A percentile compares a stretch with the other conserved stretches of the same genome.
These are phyloP conservation scores for Parauchenoglanis punctatus DNA, from an alignment of 2,797 vertebrate species.

Conservation along the genomic window DNA sequence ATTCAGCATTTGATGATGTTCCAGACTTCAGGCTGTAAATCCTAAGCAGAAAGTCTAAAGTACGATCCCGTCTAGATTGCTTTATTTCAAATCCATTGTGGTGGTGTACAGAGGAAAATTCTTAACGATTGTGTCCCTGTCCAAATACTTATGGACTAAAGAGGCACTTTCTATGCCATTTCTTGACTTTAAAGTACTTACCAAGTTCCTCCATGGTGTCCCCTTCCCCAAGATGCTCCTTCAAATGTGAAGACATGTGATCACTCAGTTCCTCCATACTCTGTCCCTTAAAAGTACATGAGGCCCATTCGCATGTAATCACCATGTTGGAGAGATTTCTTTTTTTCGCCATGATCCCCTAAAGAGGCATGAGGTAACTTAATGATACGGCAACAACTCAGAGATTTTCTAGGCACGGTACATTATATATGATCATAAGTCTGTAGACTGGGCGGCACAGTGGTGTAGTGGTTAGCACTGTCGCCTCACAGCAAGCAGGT, in stretches of 20 bases:
- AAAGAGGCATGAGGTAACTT: neutral
- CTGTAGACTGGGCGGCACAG: too few relatives aligned
- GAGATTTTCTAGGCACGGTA: neutral
- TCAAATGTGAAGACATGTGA: slow-evolving; percentile 69
- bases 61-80: too few relatives aligned
- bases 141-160: neutral
- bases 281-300: slow-evolving; percentile 70
- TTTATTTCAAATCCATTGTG: too few relatives aligned
- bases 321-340: slow-evolving; percentile 64
- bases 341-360: slow-evolving; percentile 69
- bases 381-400: neutral
- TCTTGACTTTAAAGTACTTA: slow-evolving; percentile 55
- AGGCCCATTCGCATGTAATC: slow-evolving; percentile 72
- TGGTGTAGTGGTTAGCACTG: too few relatives aligned
- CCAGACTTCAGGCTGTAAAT: too few relatives aligned
- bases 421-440: neutral
- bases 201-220: slow-evolving; percentile 81
- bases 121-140: too few relatives aligned
- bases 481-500: too few relatives aligned
- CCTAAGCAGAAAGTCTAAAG: too few relatives aligned
- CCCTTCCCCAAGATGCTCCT: slow-evolving; percentile 73
- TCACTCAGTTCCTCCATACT: slow-evolving; percentile 75
- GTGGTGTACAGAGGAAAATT: too few relatives aligned
- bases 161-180: neutral
- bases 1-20: too few relatives aligned